A percentile compares a stretch with the other conserved stretches of the same genome.
phyloP scores from a whole-genome alignment of 2,113 vertebrate species.

The Sciurus niger region DNA sequence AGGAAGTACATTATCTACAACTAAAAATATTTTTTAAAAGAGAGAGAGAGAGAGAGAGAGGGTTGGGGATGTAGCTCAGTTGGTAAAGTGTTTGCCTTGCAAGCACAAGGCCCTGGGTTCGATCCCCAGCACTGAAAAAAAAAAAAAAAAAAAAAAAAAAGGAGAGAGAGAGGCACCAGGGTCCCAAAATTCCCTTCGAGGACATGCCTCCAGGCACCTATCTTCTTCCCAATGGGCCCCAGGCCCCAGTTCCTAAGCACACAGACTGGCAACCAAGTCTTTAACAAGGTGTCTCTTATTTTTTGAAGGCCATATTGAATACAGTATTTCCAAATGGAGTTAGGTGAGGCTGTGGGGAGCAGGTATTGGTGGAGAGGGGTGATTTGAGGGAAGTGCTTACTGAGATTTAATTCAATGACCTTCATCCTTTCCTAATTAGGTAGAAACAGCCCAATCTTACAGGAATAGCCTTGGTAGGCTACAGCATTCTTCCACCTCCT shows the following conservation, averaged over 20 bases:
- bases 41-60: too few species aligned
- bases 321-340: not conserved
- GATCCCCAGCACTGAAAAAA: too few species aligned
- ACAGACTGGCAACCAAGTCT: too few species aligned
- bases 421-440: not conserved
- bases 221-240: not conserved
- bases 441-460: not conserved
- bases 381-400: not conserved
- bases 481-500: not conserved
- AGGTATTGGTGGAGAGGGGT: not conserved
- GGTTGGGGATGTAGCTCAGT: too few species aligned
- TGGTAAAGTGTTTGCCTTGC: too few species aligned
- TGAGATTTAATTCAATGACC: not conserved
- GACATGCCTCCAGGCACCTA: not conserved
- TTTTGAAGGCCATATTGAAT: constrained; percentile 8
- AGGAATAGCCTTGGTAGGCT: not conserved
- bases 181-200: too few species aligned
- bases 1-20: too few species aligned
- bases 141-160: too few species aligned
- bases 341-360: accelerated
- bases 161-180: too few species aligned
- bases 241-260: not conserved
- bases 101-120: too few species aligned
- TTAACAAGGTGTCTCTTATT: not conserved
- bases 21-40: too few species aligned